Conservation (phyloP, 2,888 invertebrate species). For the Didymodactylos carnosus region DNA sequence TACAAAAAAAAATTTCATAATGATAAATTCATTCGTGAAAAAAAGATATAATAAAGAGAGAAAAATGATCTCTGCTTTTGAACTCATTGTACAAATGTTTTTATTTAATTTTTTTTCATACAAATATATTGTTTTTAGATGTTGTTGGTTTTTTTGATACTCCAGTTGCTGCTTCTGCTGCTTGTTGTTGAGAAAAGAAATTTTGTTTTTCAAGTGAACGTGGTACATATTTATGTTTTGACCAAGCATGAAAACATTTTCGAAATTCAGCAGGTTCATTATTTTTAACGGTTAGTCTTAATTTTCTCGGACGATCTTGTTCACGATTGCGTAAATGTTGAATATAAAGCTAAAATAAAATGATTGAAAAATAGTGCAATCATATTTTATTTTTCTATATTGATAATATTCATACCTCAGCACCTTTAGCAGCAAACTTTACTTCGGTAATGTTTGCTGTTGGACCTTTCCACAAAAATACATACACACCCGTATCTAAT, state of each 20-base stretch:
- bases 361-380: background rate
- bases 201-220: conserved; percentile 10
- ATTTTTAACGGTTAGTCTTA: conserved; percentile 79
- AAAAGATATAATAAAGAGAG: too few relatives aligned
- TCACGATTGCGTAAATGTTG: conserved; percentile 89
- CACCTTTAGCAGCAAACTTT: conserved; percentile 90
- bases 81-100: too few relatives aligned
- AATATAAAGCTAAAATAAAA: conserved; percentile 60
- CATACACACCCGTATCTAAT: conserved; percentile 86
- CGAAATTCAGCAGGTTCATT: conserved; percentile 83
- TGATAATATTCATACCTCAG: conserved; percentile 48
- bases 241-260: conserved; percentile 97
- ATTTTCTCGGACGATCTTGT: conserved; percentile 65
- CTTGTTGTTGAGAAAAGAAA: background rate
- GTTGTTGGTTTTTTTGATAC: background rate
- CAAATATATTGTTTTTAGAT: too few relatives aligned
- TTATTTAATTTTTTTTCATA: too few relatives aligned
- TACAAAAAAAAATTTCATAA: too few relatives aligned
- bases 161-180: background rate
- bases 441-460: conserved; percentile 95
- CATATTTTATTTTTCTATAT: conserved; percentile 15
- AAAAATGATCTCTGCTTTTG: too few relatives aligned
- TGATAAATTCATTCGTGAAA: too few relatives aligned
- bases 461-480: conserved; percentile 89
- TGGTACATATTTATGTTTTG: conserved; percentile 8